These are phyloP conservation scores for Temnothorax curvispinosus DNA, from an alignment of 1,140 invertebrate genomes.

Conservation along the genomic window DNA sequence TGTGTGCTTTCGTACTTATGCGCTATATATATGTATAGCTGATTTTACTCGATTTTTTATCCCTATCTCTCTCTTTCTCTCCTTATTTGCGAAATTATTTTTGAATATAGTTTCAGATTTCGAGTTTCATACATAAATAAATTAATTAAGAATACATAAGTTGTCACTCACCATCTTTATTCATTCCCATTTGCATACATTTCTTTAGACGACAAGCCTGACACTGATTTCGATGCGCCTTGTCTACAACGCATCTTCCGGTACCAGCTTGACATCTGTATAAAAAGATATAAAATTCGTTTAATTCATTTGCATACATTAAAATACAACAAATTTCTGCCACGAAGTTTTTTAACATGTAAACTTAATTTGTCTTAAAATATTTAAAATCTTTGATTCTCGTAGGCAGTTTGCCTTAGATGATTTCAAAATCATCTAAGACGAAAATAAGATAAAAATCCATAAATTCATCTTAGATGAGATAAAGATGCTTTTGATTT, in stretches of 20 bases:
- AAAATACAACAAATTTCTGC: background rate
- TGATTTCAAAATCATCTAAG: too few species aligned
- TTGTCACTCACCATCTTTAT: constrained; percentile 97
- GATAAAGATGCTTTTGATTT: too few species aligned
- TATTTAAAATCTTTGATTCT: background rate
- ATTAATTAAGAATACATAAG: background rate
- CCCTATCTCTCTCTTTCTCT: background rate
- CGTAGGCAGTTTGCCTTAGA: too few species aligned
- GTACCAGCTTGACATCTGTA: constrained; percentile 98
- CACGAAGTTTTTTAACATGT: background rate
- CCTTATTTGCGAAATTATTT: background rate
- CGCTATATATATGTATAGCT: background rate
- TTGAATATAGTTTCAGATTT: background rate
- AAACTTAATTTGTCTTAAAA: background rate
- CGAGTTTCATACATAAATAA: background rate
- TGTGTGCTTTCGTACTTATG: background rate
- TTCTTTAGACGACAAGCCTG: constrained; percentile 99
- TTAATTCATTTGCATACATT: background rate
- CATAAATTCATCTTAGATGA: too few species aligned
- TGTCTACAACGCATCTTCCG: constrained; percentile 98
- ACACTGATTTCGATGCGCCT: constrained; percentile 99
- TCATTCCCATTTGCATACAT: constrained; percentile 99
- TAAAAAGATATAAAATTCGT: constrained; percentile 61
- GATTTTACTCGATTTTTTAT: background rate
- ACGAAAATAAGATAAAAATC: too few species aligned